phyloP scores from a whole-genome alignment of 2,113 vertebrate genomes.

The Formicarius rufipectus region DNA sequence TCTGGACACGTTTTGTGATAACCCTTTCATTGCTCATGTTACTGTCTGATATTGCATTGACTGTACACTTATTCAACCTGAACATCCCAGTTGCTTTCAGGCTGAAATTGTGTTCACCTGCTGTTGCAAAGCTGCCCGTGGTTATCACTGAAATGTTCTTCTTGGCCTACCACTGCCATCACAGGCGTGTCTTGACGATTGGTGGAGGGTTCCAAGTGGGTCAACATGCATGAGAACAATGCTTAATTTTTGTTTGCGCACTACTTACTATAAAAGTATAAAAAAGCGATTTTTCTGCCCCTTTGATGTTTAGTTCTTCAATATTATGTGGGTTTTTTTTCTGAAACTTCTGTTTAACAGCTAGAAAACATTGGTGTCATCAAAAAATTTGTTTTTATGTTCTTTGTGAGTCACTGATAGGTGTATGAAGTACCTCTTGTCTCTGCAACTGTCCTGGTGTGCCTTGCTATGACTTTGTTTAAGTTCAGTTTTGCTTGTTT shows the following conservation, averaged over 20 bases:
- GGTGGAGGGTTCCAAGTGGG: not conserved
- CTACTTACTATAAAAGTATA: not conserved
- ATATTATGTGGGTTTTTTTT: rapidly evolving
- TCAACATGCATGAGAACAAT: not conserved
- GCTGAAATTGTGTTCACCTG: not conserved
- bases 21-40: not conserved
- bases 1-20: not conserved
- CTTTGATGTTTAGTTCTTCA: not conserved
- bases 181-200: not conserved
- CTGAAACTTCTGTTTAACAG: not conserved
- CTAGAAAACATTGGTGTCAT: not conserved
- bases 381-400: not conserved
- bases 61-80: not conserved
- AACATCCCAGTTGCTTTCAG: not conserved
- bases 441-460: not conserved
- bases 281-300: not conserved
- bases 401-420: not conserved
- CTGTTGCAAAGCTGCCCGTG: not conserved
- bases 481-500: not conserved
- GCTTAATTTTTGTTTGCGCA: not conserved
- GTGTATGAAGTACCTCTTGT: not conserved
- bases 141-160: not conserved
- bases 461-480: not conserved
- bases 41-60: not conserved
- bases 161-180: not conserved